Conservation (phyloP, 1,140 invertebrate genomes). For the Drosophila lacteicornis region DNA sequence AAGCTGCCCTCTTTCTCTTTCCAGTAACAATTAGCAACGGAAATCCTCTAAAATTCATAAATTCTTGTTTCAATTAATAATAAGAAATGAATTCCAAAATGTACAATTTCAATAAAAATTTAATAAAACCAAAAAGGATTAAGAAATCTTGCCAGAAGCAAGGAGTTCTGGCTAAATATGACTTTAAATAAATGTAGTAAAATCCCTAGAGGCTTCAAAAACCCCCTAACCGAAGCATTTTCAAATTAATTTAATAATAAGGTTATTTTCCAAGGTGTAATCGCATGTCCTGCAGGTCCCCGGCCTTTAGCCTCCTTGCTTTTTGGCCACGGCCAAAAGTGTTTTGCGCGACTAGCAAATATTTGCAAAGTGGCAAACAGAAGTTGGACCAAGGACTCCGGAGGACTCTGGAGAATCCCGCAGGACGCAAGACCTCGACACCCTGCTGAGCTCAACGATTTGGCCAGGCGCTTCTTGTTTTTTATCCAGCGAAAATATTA, state of each 20-base stretch:
- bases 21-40: too few relatives aligned
- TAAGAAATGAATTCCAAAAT: too few relatives aligned
- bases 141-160: too few relatives aligned
- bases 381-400: conserved; percentile 55
- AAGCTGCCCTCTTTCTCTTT: too few relatives aligned
- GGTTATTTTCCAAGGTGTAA: neutral
- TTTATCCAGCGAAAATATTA: conserved; percentile 68
- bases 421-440: conserved; percentile 6
- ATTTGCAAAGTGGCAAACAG: conserved; percentile 78
- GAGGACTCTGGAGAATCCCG: neutral
- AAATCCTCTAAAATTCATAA: too few relatives aligned
- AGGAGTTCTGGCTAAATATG: too few relatives aligned
- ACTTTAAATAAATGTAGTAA: neutral
- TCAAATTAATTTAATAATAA: too few relatives aligned
- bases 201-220: neutral
- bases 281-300: conserved; percentile 40
- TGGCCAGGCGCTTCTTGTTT: conserved; percentile 29
- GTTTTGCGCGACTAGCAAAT: conserved; percentile 76
- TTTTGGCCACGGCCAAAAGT: conserved; percentile 55
- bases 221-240: too few relatives aligned
- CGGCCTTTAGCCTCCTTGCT: conserved; percentile 27
- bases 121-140: too few relatives aligned
- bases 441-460: conserved; percentile 71
- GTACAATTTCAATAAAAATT: too few relatives aligned
- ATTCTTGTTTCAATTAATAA: too few relatives aligned